Conservation (phyloP, 2,888 invertebrate genomes). For the Aplocera efformata region DNA sequence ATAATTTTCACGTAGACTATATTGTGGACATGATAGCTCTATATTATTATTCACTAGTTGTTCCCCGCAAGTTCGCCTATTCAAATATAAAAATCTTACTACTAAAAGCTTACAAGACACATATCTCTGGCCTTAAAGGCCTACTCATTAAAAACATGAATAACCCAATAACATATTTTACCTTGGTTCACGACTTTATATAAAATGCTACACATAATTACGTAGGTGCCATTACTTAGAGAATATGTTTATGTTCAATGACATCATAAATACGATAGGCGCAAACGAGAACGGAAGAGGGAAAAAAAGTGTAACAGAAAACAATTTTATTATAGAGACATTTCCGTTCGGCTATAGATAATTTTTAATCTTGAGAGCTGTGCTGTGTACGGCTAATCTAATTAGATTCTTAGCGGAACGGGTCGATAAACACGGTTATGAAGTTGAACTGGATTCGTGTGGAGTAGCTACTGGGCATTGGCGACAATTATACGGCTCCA, state of each 20-base stretch:
- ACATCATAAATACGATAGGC: conserved; percentile 47
- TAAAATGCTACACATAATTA: conserved; percentile 20
- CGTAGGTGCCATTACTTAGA: conserved; percentile 25
- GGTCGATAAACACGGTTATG: conserved; percentile 55
- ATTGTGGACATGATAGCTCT: no score
- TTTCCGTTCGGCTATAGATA: conserved; percentile 61
- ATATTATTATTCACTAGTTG: no score
- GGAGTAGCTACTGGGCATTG: conserved; percentile 32
- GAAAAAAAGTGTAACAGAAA: conserved; percentile 57
- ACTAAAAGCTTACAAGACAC: no score
- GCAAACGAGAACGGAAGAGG: conserved; percentile 58
- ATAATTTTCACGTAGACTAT: no score
- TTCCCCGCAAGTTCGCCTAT: no score
- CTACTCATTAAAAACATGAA: conserved; percentile 5
- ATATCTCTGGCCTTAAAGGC: no score
- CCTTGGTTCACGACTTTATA: conserved; percentile 22
- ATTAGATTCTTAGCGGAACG: conserved; percentile 57
- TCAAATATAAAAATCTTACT: no score
- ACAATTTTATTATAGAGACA: conserved; percentile 61
- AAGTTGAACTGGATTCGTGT: conserved; percentile 34
- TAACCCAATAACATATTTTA: conserved; percentile 17
- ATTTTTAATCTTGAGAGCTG: conserved; percentile 54
- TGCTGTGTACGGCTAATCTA: conserved; percentile 53
- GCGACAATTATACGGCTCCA: conserved; percentile 49
- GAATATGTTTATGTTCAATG: conserved; percentile 43